Percentiles rank a stretch among this genome's conserved stretches.
Conservation (phyloP, 2,888 invertebrate species). For the Tricholauxania praeusta region DNA sequence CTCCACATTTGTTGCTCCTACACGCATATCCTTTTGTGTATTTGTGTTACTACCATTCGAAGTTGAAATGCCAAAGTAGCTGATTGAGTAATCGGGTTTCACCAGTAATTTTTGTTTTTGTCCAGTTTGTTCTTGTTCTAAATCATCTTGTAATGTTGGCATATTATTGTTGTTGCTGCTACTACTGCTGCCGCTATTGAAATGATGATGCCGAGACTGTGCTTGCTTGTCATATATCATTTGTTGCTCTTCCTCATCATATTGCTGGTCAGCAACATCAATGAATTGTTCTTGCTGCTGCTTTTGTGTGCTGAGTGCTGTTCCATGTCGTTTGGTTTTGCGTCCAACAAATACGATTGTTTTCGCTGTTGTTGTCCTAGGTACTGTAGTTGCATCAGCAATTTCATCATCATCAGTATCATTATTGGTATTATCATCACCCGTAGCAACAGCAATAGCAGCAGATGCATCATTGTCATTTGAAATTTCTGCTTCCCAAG, state of each 20-base stretch:
- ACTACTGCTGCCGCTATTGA: constrained; percentile 2
- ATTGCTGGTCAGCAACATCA: not conserved
- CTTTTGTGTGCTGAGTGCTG: not conserved
- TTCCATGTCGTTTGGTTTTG: constrained; percentile 24
- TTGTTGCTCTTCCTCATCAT: not conserved
- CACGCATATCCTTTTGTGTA: not conserved
- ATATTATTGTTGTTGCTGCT: not conserved
- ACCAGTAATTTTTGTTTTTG: not conserved
- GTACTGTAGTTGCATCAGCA: constrained; percentile 30
- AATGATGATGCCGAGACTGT: constrained; percentile 18
- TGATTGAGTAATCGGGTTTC: constrained; percentile 39
- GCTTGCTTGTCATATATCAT: constrained; percentile 10
- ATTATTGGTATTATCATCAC: not conserved
- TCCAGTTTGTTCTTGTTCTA: constrained; percentile 31
- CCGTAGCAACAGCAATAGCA: constrained; percentile 15
- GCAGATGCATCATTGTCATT: constrained; percentile 53
- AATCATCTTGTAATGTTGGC: not conserved
- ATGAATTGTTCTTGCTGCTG: not conserved
- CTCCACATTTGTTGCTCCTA: not conserved
- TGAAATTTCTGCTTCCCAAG: constrained; percentile 42
- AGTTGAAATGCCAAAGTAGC: constrained; percentile 37
- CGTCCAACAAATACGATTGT: constrained; percentile 17
- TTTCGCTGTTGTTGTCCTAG: constrained; percentile 32
- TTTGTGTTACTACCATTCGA: constrained; percentile 26
- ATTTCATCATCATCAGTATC: constrained; percentile 3